phyloP scores from a whole-genome alignment of 2,888 invertebrate genomes.

The Philaethria dido region DNA sequence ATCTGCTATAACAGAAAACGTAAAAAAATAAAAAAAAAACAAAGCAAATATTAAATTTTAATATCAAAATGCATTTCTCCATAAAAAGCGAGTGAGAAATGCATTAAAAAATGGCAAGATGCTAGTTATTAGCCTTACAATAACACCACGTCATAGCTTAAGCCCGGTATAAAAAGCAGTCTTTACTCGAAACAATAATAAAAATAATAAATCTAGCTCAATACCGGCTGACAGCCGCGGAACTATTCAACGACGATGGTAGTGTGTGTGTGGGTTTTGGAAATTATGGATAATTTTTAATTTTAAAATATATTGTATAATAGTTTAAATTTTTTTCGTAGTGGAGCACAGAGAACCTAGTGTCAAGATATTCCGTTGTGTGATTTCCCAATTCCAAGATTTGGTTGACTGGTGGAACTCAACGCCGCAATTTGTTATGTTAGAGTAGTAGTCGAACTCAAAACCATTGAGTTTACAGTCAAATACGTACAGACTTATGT shows the following conservation, averaged over 20 bases:
- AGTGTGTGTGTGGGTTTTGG: slow-evolving; percentile 47
- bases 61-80: not conserved
- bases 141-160: slow-evolving; percentile 45
- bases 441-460: too few relatives aligned
- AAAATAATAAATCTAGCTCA: slow-evolving; percentile 82
- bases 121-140: slow-evolving; percentile 37
- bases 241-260: slow-evolving; percentile 73
- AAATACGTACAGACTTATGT: too few relatives aligned
- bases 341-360: too few relatives aligned
- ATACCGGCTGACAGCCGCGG: slow-evolving; percentile 79
- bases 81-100: not conserved
- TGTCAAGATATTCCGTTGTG: too few relatives aligned
- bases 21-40: not conserved
- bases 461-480: too few relatives aligned
- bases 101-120: not conserved
- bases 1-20: too few relatives aligned
- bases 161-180: slow-evolving; percentile 56
- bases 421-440: too few relatives aligned
- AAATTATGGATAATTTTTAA: slow-evolving; percentile 16
- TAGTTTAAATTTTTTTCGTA: too few relatives aligned
- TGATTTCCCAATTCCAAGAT: too few relatives aligned
- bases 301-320: slow-evolving; percentile 11
- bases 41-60: not conserved
- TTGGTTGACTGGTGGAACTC: too few relatives aligned
- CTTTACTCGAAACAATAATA: slow-evolving; percentile 77